Conservation (phyloP, 92 coral and sea anemone genomes). For the Porites divaricata region DNA sequence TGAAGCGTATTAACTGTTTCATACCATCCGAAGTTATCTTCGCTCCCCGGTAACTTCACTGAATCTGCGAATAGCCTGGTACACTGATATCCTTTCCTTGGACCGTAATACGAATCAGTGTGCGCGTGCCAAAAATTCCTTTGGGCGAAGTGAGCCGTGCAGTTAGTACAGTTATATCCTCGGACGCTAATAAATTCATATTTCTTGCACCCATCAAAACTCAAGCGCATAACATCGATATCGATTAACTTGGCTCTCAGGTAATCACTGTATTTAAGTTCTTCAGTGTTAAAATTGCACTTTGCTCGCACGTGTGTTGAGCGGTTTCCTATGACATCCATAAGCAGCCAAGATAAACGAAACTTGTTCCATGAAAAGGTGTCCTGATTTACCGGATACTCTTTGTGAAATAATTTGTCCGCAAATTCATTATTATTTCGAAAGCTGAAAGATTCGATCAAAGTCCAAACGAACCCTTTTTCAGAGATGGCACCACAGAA, state of each 20-base stretch:
- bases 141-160: slow-evolving; percentile 40
- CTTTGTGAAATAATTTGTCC: slow-evolving; percentile 2
- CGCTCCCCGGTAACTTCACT: background rate
- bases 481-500: slow-evolving; percentile 53
- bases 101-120: slow-evolving; percentile 16
- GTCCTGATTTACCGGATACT: slow-evolving; percentile 26
- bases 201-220: slow-evolving; percentile 13
- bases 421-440: slow-evolving; percentile 18
- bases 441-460: slow-evolving; percentile 55
- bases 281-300: slow-evolving; percentile 48
- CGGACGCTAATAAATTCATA: slow-evolving; percentile 45
- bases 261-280: slow-evolving; percentile 51
- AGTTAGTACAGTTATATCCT: slow-evolving; percentile 16
- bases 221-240: slow-evolving; percentile 28
- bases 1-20: slow-evolving; percentile 5
- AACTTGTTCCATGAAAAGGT: slow-evolving; percentile 40
- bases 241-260: slow-evolving; percentile 37
- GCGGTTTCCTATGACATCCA: slow-evolving; percentile 23
- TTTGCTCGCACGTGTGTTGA: slow-evolving; percentile 58
- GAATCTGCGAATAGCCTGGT: background rate
- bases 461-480: slow-evolving; percentile 55
- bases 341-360: slow-evolving; percentile 36
- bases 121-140: background rate
- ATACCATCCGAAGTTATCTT: slow-evolving; percentile 47
- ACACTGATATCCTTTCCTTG: background rate